These are phyloP conservation scores for Oxycera nigricornis DNA, from an alignment of 2,888 invertebrate species.

Conservation along the genomic window DNA sequence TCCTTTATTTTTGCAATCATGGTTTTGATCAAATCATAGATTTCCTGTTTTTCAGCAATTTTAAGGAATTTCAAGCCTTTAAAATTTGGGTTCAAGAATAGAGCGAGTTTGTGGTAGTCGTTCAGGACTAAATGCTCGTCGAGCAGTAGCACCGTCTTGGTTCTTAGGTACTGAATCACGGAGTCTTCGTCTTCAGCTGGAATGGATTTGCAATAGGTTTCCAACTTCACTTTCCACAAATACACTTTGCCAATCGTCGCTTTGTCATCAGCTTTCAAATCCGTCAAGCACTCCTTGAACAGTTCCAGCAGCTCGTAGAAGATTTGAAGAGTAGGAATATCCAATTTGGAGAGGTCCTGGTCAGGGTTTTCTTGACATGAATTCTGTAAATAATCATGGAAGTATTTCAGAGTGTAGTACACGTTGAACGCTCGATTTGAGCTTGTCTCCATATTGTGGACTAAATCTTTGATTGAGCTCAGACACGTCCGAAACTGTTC, in stretches of 20 bases:
- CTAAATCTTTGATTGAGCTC: constrained; percentile 10
- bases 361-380: constrained; percentile 14
- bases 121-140: constrained; percentile 41
- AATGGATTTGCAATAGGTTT: constrained; percentile 37
- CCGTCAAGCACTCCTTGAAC: constrained; percentile 26
- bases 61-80: constrained; percentile 46
- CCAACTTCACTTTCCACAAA: constrained; percentile 45
- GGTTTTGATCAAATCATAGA: constrained; percentile 25
- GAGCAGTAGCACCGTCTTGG: constrained; percentile 15
- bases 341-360: constrained; percentile 21
- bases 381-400: constrained; percentile 29
- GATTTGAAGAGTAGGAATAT: constrained; percentile 11
- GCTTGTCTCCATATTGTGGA: constrained; percentile 17
- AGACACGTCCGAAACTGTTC: constrained; percentile 18
- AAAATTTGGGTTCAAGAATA: constrained; percentile 46
- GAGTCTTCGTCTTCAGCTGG: constrained; percentile 28
- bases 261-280: constrained; percentile 17
- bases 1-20: constrained; percentile 30
- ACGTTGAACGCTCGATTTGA: constrained; percentile 19
- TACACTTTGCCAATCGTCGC: constrained; percentile 43
- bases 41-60: constrained; percentile 37
- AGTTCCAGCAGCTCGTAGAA: constrained; percentile 26
- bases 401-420: constrained; percentile 31
- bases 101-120: constrained; percentile 45
- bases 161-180: constrained; percentile 34